Base-by-base conservation (phyloP, 2,113 vertebrate genomes). In the Accipiter virgatus region DNA sequence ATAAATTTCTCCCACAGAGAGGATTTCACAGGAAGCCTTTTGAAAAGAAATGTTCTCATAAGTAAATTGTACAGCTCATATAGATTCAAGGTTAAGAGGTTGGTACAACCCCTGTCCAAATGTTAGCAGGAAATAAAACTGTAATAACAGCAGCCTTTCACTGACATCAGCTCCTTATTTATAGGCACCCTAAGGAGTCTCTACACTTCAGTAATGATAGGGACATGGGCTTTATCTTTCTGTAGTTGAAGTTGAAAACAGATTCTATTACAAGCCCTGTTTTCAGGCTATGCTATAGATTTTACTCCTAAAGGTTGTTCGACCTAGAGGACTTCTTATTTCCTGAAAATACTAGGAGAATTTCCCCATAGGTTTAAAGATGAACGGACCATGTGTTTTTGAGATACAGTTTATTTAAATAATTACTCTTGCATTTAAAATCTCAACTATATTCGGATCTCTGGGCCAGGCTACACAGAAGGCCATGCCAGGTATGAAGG, bases 111-210 rank as follows among this genome's bases (percentile, higher is more conserved):
- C 82, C 91, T 84, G 85, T 91, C 75, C 85, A 95, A 94, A 86
- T 38, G 62, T 92, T 92, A 93, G 83, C 71, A 94, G 91, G 96
- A 97, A 96, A 97, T 97, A 95, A 92, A 96, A 84, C 61, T 74
- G 58, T 94, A 91, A 94, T 96, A 95, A 95, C 91, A 83, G 81
- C 86, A 94, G 86, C 93, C 66, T 95, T 93, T 91, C 81, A 47
- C 84, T 91, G 88, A 79, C 91, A 94, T 93, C 73, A 88, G 66
- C 61, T 93, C 25, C 86, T 90, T 96, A 93, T 97, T 97, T 91
- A 95, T 91, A 91, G 80, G 62, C 52, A 92, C 80, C 81, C 86
- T 95, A 74, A 88, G 71, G 90, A 91, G 78, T 31, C 42, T 55
- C 66, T 93, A 38, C 43, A 73, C 85, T 88, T 96, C 91, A 91